Base-by-base conservation (phyloP, 2,888 invertebrate species). In the Cryptus viduatorius region DNA sequence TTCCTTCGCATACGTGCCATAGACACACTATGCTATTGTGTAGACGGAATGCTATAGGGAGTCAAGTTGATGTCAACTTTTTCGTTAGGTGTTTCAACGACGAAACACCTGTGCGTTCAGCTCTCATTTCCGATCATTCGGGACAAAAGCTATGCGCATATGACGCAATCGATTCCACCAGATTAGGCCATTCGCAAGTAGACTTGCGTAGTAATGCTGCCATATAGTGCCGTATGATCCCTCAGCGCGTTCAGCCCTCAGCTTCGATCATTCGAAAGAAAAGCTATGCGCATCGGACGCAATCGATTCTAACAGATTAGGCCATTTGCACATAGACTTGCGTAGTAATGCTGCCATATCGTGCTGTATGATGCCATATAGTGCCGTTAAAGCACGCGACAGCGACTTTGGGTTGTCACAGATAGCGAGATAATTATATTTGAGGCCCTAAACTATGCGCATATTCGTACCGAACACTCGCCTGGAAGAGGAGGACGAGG, bases 371-470 rank as follows among this genome's bases (percentile, higher is more conserved):
- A 24, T 24, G 2, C 24, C 24, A 24, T 24, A 24, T 24, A 24
- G 56, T 56, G 10, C 19, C 8, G 19, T 19, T 56, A 19, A 24
- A 24, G 19, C 24, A 37, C 31, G 59, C 31, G 42, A 48, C 65
- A 67, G 72, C 71, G 65, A 82, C 77, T 82, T 77, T 72, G 67
- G 59, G 77, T 48, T 37, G 77, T 71, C 82, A 59, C 46, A 65
- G 77, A 82, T 82, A 77, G 31, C 71, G 44, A 59, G 72, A 77
- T 82, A 82, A 77, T 77, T 67, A 77, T 67, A 82, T 71, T 37
- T 59, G n/a, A 50, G 50, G 19, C 24, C 37, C 31, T 44, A 46
- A 1, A 48, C 59, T 42, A 29, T 7, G 42, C 31, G 14, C 59
- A 44, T 44, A 72, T 16, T 31, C 31, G 61, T 59, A 56, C 48